A percentile compares a stretch with the other conserved stretches of the same genome.
Evolutionary conservation across 1,140 invertebrate genomes (phyloP).

Genomic region (Achatina immaculata): DNA sequence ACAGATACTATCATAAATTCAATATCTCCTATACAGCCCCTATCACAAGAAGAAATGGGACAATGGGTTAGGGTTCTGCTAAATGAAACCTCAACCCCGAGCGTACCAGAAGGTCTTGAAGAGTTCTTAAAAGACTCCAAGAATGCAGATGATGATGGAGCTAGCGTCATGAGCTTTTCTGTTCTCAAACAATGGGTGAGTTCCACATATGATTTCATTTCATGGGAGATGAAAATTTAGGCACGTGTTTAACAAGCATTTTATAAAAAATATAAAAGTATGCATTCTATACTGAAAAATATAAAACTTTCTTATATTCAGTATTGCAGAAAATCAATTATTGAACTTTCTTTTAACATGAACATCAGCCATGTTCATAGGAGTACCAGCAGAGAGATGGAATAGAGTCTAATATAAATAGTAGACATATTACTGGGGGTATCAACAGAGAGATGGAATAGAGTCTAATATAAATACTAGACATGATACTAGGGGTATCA

Average conservation of each 20-base stretch:
- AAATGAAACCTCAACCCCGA: conserved; percentile 55
- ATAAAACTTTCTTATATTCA: neutral
- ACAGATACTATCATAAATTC: too few species aligned
- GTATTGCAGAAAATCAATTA: neutral
- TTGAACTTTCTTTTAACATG: neutral
- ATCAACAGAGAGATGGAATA: too few species aligned
- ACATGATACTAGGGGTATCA: too few species aligned
- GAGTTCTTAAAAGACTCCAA: conserved; percentile 54
- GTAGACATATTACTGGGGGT: too few species aligned
- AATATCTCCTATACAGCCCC: conserved; percentile 46
- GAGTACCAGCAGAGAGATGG: neutral
- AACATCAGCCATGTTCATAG: neutral
- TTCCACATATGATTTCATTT: neutral
- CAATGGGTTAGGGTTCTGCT: conserved; percentile 61
- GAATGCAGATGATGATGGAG: conserved; percentile 3
- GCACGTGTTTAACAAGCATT: neutral
- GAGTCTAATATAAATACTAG: too few species aligned
- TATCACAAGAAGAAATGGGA: conserved; percentile 56
- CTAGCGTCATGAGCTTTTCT: conserved; percentile 39
- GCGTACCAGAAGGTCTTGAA: conserved; percentile 55
- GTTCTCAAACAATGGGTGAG: conserved; percentile 46
- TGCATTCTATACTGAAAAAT: neutral
- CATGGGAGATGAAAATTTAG: neutral
- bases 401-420: too few species aligned
- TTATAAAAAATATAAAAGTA: neutral